phyloP scores from a whole-genome alignment of 30 jellyfish, hydroid and myxozoan species.

The Phacellophora camtschatica region DNA sequence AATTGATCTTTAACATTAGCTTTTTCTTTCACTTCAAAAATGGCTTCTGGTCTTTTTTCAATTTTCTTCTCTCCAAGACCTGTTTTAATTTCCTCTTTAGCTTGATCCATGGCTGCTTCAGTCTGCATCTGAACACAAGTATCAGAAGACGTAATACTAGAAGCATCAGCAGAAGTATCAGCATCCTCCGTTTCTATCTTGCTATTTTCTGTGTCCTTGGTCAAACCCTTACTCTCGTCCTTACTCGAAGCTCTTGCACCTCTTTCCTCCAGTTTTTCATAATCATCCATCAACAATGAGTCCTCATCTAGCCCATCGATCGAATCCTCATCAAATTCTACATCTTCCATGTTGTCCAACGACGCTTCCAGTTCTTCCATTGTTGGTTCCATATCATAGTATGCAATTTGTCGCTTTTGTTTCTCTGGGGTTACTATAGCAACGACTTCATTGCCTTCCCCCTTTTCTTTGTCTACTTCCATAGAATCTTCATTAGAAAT shows the following conservation, averaged over 20 bases:
- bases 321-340: not conserved
- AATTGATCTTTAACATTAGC: too few relatives aligned
- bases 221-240: not conserved
- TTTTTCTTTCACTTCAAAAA: too few relatives aligned
- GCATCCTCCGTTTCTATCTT: too few relatives aligned
- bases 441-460: not conserved
- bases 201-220: not conserved
- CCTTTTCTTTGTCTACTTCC: not conserved
- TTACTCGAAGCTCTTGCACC: not conserved
- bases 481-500: not conserved
- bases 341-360: constrained; percentile 13
- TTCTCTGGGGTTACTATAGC: too few relatives aligned
- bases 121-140: too few relatives aligned
- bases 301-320: constrained; percentile 13
- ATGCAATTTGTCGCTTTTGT: not conserved
- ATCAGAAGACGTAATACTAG: too few relatives aligned
- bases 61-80: too few relatives aligned
- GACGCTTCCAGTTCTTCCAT: constrained; percentile 11
- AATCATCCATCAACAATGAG: constrained; percentile 17
- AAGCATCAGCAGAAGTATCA: too few relatives aligned
- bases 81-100: too few relatives aligned
- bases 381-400: not conserved
- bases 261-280: not conserved
- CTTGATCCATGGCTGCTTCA: too few relatives aligned
- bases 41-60: too few relatives aligned